phyloP scores from a whole-genome alignment of 2,888 invertebrate species.

The Apotomis capreana region DNA sequence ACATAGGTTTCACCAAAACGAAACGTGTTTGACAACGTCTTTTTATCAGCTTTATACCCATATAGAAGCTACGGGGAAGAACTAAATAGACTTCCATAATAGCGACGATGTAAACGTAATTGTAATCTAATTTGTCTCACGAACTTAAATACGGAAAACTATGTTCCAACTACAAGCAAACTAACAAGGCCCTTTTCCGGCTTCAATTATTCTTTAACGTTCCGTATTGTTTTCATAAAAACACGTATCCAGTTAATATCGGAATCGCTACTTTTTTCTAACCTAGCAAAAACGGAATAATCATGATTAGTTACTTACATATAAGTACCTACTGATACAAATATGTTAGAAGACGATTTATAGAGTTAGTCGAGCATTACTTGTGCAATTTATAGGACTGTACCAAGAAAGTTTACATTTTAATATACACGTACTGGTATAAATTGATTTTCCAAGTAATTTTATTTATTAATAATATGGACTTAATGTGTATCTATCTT shows the following conservation, averaged over 20 bases:
- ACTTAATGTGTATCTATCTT: too few species aligned
- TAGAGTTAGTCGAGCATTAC: neutral
- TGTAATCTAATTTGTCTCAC: neutral
- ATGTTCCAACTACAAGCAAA: neutral
- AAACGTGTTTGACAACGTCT: neutral
- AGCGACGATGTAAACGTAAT: neutral
- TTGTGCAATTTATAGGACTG: too few species aligned
- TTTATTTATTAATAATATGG: too few species aligned
- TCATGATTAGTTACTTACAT: neutral
- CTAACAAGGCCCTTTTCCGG: conserved; percentile 2
- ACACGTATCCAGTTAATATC: conserved; percentile 15
- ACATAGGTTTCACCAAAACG: neutral
- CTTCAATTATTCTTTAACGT: neutral
- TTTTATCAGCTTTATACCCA: too few species aligned
- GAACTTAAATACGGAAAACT: neutral
- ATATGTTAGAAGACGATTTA: conserved; percentile 2
- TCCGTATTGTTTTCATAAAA: conserved; percentile 1
- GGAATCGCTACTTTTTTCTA: neutral
- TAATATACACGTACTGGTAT: too few species aligned
- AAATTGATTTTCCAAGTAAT: too few species aligned
- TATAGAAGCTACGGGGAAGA: neutral
- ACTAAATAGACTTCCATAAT: neutral
- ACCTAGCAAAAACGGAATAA: neutral
- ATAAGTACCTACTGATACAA: neutral
- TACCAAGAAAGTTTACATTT: too few species aligned